Evolutionary conservation across 1,140 invertebrate genomes (phyloP), one percentile per base, ranked within the genome.

Genomic region (Drosophila insularis): DNA sequence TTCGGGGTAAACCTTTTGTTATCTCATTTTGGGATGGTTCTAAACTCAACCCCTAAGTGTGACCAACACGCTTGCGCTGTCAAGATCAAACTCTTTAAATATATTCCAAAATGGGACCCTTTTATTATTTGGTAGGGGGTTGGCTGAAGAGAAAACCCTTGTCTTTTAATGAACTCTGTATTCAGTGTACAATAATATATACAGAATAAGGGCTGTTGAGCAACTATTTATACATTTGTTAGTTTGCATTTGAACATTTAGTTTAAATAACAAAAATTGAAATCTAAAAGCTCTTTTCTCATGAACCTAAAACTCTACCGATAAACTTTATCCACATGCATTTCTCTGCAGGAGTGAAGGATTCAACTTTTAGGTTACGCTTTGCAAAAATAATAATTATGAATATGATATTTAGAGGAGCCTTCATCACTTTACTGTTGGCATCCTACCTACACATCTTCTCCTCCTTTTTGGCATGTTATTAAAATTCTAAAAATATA

Each of bases 401-500:
- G 84, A 79, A 82, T 71, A 82, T 80, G 64, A 77, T 86, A 79
- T 72, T 71, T 62, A 62, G 71, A 63, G 60, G 5, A 74, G 11
- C 14, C 11, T 32, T 43, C 35, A 35, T 39, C 14, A 11, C 13
- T 21, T 19, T 10, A 17, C 10, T 61, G 5, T 13, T 43, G 32
- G 19, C 59, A 43, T 11, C 19, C 14, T 32, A 10, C 17, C 3
- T 46, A 11, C 27, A 17, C 35, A 27, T 21, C 21, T 40, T 58
- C 71, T 35, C 63, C 70, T 67, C 35, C 68, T 46, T 70, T 71
- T 79, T 65, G 66, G 56, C 72, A 65, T 82, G 68, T 73, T 82
- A 82, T 73, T 82, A 82, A 89, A 79, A 77, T 89, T 82, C 75
- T 77, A 86, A 86, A 86, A 82, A 74, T 80, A 89, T 87, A 89